Evolutionary conservation across 2,888 invertebrate genomes (phyloP).

Genomic region (Heliothis peltigera): DNA sequence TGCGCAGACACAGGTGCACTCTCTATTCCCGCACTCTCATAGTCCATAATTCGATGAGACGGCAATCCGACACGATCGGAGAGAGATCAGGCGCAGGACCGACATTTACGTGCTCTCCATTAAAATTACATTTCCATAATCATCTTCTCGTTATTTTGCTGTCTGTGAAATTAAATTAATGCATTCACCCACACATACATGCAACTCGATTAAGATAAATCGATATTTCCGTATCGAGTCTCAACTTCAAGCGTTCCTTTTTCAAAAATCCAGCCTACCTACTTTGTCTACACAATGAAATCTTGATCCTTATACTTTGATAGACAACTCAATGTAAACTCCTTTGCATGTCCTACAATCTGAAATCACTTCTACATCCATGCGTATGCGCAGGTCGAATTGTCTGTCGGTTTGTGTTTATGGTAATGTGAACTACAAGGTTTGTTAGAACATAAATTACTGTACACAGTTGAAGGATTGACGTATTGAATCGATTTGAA

Average conservation of each 20-base stretch:
- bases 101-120: too few relatives aligned
- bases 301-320: constrained; percentile 57
- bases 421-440: constrained; percentile 51
- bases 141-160: too few relatives aligned
- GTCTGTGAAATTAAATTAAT: too few relatives aligned
- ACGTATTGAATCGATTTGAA: constrained; percentile 54
- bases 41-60: too few relatives aligned
- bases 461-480: constrained; percentile 38
- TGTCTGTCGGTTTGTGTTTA: constrained; percentile 57
- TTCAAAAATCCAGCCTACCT: constrained; percentile 9
- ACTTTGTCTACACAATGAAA: constrained; percentile 55
- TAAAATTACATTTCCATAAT: too few relatives aligned
- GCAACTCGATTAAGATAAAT: too few relatives aligned
- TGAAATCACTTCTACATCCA: constrained; percentile 55
- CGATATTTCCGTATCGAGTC: too few relatives aligned
- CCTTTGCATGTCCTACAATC: constrained; percentile 48
- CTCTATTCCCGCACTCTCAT: too few relatives aligned
- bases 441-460: constrained; percentile 58
- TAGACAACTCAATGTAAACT: constrained; percentile 59
- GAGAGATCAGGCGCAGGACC: too few relatives aligned
- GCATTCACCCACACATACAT: too few relatives aligned
- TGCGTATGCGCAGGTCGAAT: constrained; percentile 46
- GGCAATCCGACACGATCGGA: too few relatives aligned
- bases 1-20: too few relatives aligned
- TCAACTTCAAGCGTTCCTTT: not conserved